Evolutionary conservation across 2,888 invertebrate genomes (phyloP).

Genomic region (Cataglyphis rosenhaueri): DNA sequence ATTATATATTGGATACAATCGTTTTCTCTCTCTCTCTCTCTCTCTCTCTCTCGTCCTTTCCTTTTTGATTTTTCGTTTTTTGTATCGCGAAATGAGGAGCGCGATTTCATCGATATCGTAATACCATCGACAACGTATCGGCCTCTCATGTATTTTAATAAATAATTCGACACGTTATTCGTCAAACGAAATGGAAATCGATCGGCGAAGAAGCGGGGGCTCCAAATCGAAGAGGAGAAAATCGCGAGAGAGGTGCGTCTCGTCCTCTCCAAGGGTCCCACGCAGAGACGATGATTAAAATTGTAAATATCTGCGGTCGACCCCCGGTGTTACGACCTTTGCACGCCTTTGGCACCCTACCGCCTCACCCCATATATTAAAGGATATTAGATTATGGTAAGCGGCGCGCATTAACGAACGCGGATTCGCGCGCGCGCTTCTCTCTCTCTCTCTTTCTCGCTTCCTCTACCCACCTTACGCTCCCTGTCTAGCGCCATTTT

Average conservation of each 20-base stretch:
- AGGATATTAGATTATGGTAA: conserved; percentile 82
- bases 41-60: neutral
- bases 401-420: conserved; percentile 76
- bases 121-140: neutral
- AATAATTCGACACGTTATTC: conserved; percentile 72
- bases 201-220: conserved; percentile 47
- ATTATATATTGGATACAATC: neutral
- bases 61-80: conserved; percentile 6
- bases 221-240: conserved; percentile 62
- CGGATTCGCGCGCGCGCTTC: conserved; percentile 64
- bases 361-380: conserved; percentile 81
- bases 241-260: conserved; percentile 58
- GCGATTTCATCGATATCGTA: conserved; percentile 14
- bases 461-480: conserved; percentile 51
- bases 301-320: conserved; percentile 80
- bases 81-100: neutral
- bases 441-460: conserved; percentile 6
- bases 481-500: conserved; percentile 70
- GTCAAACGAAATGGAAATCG: conserved; percentile 73
- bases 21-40: neutral
- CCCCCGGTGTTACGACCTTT: conserved; percentile 82
- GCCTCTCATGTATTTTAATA: conserved; percentile 57
- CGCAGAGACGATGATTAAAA: conserved; percentile 82
- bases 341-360: conserved; percentile 80
- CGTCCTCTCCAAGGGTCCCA: conserved; percentile 69